phyloP scores from a whole-genome alignment of 1,140 invertebrate species.

The Eufriesea mexicana region DNA sequence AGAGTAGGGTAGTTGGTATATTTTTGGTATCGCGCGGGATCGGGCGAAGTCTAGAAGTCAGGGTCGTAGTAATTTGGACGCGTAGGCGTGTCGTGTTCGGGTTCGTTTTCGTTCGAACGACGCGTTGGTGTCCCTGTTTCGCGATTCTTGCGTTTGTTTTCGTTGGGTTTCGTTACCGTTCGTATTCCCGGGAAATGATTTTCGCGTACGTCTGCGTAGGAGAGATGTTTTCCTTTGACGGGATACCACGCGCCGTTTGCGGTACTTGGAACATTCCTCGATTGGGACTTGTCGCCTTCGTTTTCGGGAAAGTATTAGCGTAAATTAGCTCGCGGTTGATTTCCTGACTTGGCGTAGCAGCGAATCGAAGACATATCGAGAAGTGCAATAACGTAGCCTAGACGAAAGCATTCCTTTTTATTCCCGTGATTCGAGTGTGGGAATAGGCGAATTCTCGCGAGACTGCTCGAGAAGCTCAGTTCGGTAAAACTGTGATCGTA shows the following conservation, averaged over 20 bases:
- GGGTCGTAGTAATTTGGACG: constrained; percentile 4
- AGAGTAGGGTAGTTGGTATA: background rate
- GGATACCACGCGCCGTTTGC: constrained; percentile 14
- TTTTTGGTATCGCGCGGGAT: background rate
- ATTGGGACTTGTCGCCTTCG: constrained; percentile 46
- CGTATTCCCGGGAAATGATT: background rate
- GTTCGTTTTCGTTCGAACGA: background rate
- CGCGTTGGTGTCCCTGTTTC: background rate
- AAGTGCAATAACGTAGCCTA: constrained; percentile 77
- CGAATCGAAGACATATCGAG: constrained; percentile 59
- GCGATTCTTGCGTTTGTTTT: background rate
- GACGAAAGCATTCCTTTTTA: constrained; percentile 64
- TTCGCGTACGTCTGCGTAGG: background rate
- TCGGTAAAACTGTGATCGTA: constrained; percentile 81
- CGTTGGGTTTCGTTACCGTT: background rate
- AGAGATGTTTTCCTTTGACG: background rate
- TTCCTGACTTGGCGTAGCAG: constrained; percentile 17
- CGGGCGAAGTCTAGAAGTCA: background rate
- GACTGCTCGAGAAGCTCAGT: constrained; percentile 75
- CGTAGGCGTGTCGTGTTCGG: background rate
- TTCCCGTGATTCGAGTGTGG: constrained; percentile 49
- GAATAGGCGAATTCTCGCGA: constrained; percentile 70
- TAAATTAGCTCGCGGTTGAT: constrained; percentile 30
- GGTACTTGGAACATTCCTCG: constrained; percentile 53
- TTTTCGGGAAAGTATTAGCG: constrained; percentile 60